These are phyloP conservation scores for Lepus americanus DNA, from an alignment of 2,113 vertebrate genomes.

Conservation along the genomic window DNA sequence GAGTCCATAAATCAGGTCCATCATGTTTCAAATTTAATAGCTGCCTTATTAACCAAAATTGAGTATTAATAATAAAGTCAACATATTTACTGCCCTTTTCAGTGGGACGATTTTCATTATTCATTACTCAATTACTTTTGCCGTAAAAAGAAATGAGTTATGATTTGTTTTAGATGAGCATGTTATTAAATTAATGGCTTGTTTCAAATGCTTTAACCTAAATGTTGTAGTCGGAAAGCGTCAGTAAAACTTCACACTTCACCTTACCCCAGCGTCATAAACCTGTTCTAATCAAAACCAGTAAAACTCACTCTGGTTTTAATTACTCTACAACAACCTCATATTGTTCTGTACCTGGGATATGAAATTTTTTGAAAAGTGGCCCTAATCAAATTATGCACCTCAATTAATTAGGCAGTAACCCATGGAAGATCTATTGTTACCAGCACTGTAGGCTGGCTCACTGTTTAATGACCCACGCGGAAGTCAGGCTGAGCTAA, in stretches of 20 bases:
- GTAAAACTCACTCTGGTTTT: conserved; percentile 63
- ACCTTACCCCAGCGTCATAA: conserved; percentile 54
- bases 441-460: conserved; percentile 68
- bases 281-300: conserved; percentile 56
- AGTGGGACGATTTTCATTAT: conserved; percentile 72
- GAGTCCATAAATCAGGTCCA: conserved; percentile 73
- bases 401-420: conserved; percentile 84
- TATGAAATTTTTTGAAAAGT: conserved; percentile 73
- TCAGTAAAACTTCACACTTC: conserved; percentile 73
- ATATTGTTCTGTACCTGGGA: conserved; percentile 72
- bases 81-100: conserved; percentile 75
- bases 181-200: conserved; percentile 78
- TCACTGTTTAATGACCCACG: conserved; percentile 76
- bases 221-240: conserved; percentile 71
- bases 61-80: conserved; percentile 80
- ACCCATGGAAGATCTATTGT: conserved; percentile 82
- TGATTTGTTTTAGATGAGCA: conserved; percentile 60
- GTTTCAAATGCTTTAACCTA: conserved; percentile 74
- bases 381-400: conserved; percentile 69
- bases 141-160: conserved; percentile 80
- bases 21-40: conserved; percentile 71
- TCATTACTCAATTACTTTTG: conserved; percentile 79
- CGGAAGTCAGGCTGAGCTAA: conserved; percentile 79
- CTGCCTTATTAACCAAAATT: conserved; percentile 78
- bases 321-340: conserved; percentile 49